Base-by-base conservation (phyloP, 1,140 invertebrate species). In the Drosophila watanabei region DNA sequence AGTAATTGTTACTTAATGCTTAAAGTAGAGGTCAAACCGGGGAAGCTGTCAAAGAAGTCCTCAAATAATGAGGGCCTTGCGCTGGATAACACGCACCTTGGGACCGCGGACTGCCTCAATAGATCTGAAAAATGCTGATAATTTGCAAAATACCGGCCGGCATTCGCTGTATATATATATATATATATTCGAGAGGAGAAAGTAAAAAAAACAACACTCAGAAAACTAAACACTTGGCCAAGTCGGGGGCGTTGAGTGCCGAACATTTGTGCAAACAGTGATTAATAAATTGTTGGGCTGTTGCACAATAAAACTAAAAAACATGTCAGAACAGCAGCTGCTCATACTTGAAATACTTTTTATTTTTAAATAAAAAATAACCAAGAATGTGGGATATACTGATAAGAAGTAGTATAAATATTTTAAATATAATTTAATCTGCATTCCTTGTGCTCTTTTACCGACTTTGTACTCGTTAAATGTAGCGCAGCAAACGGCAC, bases 81-180 rank as follows among this genome's bases (percentile, higher is more conserved):
- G n/a, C n/a, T n/a, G n/a, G n/a, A n/a, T n/a, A n/a, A n/a, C n/a
- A n/a, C n/a, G n/a, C 62, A 69, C 65, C 35, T 33, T 37, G 24
- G 32, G 4, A 13, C 20, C 16, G 18, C 30, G 45, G 60, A 68
- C 35, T 52, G 63, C 60, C 78, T 73, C 48, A 75, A 85, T 68
- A 66, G 75, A 72, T 73, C 75, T 72, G 37, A 49, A 18, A 51
- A 68, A 52, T 46, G 64, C 30, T 72, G 68, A 72, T 72, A 73
- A 61, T 52, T 60, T 52, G 51, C 79, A 59, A 86, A 86, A 79
- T 68, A 87, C 83, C 83, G 83, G 83, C 83, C 83, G 83, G 83
- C 83, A 75, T 57, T 3, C 54, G 18, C 49, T 45, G n/a, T n/a
- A n/a, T n/a, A n/a, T n/a, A n/a, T n/a, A 65, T 43, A 69, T 78